These are phyloP conservation scores for Alviniconcha strummeri DNA, from an alignment of 2,888 invertebrate genomes.

Conservation along the genomic window DNA sequence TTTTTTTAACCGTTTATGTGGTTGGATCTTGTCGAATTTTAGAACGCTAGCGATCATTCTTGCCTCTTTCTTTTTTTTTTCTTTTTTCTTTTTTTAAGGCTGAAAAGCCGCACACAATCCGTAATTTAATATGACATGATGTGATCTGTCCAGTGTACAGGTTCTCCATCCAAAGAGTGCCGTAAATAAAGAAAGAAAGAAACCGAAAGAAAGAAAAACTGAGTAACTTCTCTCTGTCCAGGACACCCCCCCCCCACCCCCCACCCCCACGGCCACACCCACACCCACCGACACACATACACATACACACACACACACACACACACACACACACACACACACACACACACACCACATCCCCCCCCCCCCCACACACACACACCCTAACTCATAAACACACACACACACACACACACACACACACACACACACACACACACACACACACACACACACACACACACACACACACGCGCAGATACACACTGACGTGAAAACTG, in stretches of 20 bases:
- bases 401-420: neutral
- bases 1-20: neutral
- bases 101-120: neutral
- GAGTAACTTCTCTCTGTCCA: too few relatives aligned
- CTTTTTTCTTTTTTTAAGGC: neutral
- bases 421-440: neutral
- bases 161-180: neutral
- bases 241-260: too few relatives aligned
- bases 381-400: neutral
- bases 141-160: neutral
- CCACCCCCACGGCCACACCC: neutral
- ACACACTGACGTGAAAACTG: neutral
- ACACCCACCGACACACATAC: neutral
- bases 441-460: slow-evolving; percentile 1
- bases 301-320: neutral
- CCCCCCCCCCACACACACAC: neutral
- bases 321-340: neutral
- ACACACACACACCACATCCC: neutral
- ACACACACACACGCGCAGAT: neutral
- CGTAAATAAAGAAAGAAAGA: neutral
- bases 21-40: too few relatives aligned
- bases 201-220: neutral
- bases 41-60: too few relatives aligned
- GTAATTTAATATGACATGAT: neutral
- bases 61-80: neutral